phyloP scores from a whole-genome alignment of 2,888 invertebrate genomes.

The Eulithis prunata region DNA sequence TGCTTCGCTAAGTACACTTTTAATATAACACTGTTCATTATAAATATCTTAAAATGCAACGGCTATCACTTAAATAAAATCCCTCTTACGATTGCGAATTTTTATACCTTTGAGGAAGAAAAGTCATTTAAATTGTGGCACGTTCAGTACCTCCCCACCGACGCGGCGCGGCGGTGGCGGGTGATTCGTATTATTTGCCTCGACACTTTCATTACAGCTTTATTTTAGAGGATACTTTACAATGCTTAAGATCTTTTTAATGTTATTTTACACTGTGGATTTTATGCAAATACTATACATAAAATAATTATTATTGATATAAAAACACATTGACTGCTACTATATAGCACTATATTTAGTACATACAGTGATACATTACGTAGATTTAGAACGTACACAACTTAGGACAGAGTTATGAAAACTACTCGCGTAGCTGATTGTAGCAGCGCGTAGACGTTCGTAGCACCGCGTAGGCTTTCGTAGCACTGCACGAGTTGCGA shows the following conservation, averaged over 20 bases:
- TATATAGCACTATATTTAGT: no score
- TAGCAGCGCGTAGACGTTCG: neutral
- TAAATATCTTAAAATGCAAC: neutral
- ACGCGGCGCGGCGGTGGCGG: conserved; percentile 29
- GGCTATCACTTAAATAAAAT: conserved; percentile 8
- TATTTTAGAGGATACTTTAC: conserved; percentile 38
- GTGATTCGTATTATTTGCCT: conserved; percentile 55
- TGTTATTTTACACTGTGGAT: no score
- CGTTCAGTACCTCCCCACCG: conserved; percentile 33
- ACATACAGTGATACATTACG: neutral
- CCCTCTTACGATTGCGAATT: conserved; percentile 9
- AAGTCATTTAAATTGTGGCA: conserved; percentile 42
- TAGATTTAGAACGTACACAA: neutral
- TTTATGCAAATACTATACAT: no score
- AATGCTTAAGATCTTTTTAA: conserved; percentile 9
- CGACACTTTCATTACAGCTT: conserved; percentile 53
- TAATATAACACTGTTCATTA: neutral
- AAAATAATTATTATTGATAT: no score
- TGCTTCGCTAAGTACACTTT: conserved; percentile 1
- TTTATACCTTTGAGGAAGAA: conserved; percentile 35
- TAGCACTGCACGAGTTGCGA: neutral
- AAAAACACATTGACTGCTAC: no score
- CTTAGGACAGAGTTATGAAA: neutral
- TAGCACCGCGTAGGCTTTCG: conserved; percentile 3
- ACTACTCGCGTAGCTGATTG: conserved; percentile 1